Percentiles rank a stretch among this genome's conserved stretches.
These are phyloP conservation scores for Murina feae DNA, from an alignment of 2,113 vertebrate genomes.

Conservation along the genomic window DNA sequence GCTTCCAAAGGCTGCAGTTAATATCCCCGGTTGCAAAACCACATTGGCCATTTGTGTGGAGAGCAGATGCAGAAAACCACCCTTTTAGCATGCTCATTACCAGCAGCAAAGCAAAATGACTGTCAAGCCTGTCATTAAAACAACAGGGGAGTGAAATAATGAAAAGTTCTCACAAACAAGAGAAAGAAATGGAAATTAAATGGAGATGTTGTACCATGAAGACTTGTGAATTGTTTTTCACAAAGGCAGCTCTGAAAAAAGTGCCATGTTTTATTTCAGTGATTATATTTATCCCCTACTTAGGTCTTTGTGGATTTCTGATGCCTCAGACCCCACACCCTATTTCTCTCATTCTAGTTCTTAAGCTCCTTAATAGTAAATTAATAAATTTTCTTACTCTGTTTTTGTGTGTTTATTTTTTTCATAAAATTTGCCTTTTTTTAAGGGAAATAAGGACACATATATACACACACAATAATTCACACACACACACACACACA, in stretches of 20 bases:
- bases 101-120: slow-evolving; percentile 41
- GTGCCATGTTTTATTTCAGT: not conserved
- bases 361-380: slow-evolving; percentile 20
- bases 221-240: not conserved
- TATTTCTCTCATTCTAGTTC: not conserved
- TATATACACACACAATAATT: not conserved
- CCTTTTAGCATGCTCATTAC: not conserved
- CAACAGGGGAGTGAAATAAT: slow-evolving; percentile 28
- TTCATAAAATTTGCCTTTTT: not conserved
- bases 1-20: not conserved
- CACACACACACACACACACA: not conserved
- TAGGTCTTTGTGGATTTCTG: not conserved
- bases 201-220: not conserved
- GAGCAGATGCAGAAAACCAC: slow-evolving; percentile 17
- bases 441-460: not conserved
- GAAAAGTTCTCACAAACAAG: slow-evolving; percentile 26
- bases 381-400: slow-evolving; percentile 6
- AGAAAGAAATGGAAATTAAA: slow-evolving; percentile 32
- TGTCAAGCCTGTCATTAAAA: slow-evolving; percentile 39
- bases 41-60: not conserved
- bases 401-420: not conserved
- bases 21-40: not conserved
- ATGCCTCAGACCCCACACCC: not conserved
- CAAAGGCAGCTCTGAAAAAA: not conserved
- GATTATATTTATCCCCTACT: not conserved